Conservation (phyloP, 2,797 vertebrate species). For the Pelodytes ibericus region DNA sequence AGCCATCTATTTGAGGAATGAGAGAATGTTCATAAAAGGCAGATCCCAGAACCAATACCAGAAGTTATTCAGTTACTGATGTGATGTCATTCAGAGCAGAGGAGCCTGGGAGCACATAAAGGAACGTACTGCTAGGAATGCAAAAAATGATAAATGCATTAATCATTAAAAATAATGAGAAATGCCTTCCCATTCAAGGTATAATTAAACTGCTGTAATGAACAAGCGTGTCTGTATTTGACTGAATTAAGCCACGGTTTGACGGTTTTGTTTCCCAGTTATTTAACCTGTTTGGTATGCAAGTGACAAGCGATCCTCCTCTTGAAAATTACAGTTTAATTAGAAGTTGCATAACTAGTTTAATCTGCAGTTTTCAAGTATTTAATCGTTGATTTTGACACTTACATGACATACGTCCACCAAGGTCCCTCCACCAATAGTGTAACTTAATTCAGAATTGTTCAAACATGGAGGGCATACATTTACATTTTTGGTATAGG, state of each 20-base stretch:
- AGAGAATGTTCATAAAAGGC: no score
- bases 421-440: neutral
- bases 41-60: neutral
- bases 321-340: slow-evolving; percentile 55
- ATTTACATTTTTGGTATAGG: no score
- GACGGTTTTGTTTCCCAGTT: slow-evolving; percentile 53
- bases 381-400: slow-evolving; percentile 32
- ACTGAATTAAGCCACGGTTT: slow-evolving; percentile 52
- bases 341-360: slow-evolving; percentile 53
- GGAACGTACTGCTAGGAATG: slow-evolving; percentile 33
- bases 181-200: slow-evolving; percentile 52
- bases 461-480: no score
- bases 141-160: slow-evolving; percentile 53
- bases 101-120: slow-evolving; percentile 11
- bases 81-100: slow-evolving; percentile 23
- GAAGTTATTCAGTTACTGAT: neutral
- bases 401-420: neutral
- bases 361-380: slow-evolving; percentile 25
- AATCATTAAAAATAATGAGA: slow-evolving; percentile 55
- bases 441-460: no score
- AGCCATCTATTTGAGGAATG: no score
- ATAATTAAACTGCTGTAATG: slow-evolving; percentile 56
- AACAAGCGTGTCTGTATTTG: slow-evolving; percentile 56
- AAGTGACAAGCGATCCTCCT: slow-evolving; percentile 28
- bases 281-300: slow-evolving; percentile 55